A percentile compares a stretch with the other conserved stretches of the same genome.
Conservation (phyloP, 1,140 invertebrate species). For the Ectropis grisescens region DNA sequence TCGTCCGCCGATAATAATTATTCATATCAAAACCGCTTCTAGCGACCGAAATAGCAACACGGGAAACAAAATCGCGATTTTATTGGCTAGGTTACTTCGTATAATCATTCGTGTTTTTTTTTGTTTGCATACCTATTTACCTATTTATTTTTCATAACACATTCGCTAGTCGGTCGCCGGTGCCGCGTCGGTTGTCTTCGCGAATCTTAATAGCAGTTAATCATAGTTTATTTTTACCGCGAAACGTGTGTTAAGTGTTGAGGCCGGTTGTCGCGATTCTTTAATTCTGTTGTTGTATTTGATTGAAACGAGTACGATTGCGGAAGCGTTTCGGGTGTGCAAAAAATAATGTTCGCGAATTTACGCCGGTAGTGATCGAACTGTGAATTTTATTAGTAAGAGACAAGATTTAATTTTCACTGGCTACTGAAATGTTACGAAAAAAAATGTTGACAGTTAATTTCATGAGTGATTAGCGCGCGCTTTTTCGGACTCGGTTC, state of each 20-base stretch:
- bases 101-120: slow-evolving; percentile 24
- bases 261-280: slow-evolving; percentile 48
- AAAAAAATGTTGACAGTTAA: slow-evolving; percentile 16
- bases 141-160: slow-evolving; percentile 39
- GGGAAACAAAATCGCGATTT: slow-evolving; percentile 55
- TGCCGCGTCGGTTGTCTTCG: slow-evolving; percentile 41
- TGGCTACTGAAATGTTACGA: no score
- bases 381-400: no score
- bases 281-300: slow-evolving; percentile 48
- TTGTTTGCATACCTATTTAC: slow-evolving; percentile 11
- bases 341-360: slow-evolving; percentile 29
- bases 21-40: slow-evolving; percentile 56
- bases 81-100: slow-evolving; percentile 27
- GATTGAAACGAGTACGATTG: slow-evolving; percentile 37
- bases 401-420: no score
- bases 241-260: slow-evolving; percentile 64
- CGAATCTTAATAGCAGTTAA: slow-evolving; percentile 65
- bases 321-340: slow-evolving; percentile 39
- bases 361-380: no score
- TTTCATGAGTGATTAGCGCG: slow-evolving; percentile 14
- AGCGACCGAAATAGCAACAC: slow-evolving; percentile 50
- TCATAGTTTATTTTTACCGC: slow-evolving; percentile 69
- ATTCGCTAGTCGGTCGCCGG: slow-evolving; percentile 36
- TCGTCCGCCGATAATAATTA: slow-evolving; percentile 59
- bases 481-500: slow-evolving; percentile 14